phyloP scores from a whole-genome alignment of 2,888 invertebrate genomes.

The Diaprepes abbreviatus region DNA sequence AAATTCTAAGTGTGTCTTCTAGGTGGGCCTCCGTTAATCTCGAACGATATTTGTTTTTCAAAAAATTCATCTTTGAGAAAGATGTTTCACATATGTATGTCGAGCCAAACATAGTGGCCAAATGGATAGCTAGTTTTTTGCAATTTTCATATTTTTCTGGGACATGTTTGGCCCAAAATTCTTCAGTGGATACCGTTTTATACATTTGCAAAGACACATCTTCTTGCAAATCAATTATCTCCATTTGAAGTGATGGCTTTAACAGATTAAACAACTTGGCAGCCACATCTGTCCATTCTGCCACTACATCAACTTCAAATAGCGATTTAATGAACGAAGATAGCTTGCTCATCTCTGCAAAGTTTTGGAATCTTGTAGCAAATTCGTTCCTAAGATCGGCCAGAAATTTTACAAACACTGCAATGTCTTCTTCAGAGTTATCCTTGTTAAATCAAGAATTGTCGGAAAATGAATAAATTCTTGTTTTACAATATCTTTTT shows the following conservation, averaged over 20 bases:
- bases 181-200: conserved; percentile 41
- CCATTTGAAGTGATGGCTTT: conserved; percentile 54
- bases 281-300: conserved; percentile 51
- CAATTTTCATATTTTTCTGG: conserved; percentile 14
- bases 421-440: conserved; percentile 1
- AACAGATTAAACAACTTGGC: conserved; percentile 55
- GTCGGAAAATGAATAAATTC: too few relatives aligned
- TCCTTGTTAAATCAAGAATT: too few relatives aligned
- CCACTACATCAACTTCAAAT: conserved; percentile 24
- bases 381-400: too few relatives aligned
- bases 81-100: conserved; percentile 17
- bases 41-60: too few relatives aligned
- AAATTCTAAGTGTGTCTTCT: conserved; percentile 10
- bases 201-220: conserved; percentile 51
- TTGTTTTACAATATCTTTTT: too few relatives aligned
- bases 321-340: conserved; percentile 27
- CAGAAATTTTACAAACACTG: conserved; percentile 9
- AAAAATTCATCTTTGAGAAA: too few relatives aligned
- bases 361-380: conserved; percentile 50
- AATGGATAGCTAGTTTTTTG: too few relatives aligned
- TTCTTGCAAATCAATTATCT: too few relatives aligned
- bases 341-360: conserved; percentile 27
- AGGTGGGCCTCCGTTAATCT: conserved; percentile 21
- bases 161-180: conserved; percentile 1
- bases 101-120: conserved; percentile 9